Base-by-base conservation (phyloP, 2,113 vertebrate genomes). In the Paracanthobrama guichenoti region DNA sequence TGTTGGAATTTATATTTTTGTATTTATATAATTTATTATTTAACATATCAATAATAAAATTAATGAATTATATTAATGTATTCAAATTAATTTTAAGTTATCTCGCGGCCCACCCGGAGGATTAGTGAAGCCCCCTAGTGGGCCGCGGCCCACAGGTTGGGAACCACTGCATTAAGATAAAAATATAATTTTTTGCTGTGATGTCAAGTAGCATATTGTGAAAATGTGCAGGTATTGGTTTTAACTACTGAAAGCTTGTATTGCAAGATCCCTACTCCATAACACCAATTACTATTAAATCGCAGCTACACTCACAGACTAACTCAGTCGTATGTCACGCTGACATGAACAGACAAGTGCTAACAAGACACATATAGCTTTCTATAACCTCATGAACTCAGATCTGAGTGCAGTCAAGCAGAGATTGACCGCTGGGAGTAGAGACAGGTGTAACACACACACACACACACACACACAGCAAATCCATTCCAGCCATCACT, bases 311-410 rank as follows among this genome's bases (percentile, higher is more conserved):
- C 35, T 22, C 35, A 73, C n/a, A 44, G n/a, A 8, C 48, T 31
- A 20, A 16, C 22, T 53, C 73, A 53, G 73, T 75, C 26, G 11
- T 22, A 50, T 80, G 18, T 67, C 11, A 50, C 12, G 2, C 24
- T 71, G 80, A 71, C 66, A 39, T 16, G 22, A 71, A 69, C 28
- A 82, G 79, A 72, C 66, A 82, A 42, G 64, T 57, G 48, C 80
- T 72, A 82, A 82, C 80, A 72, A 82, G 80, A 53, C 66, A 20
- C 20, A 1, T 26, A 82, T 55, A 53, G 13, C 48, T 35, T 57
- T 35, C 66, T 42, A 10, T 69, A 69, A 53, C 26, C 44, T 78
- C 26, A 12, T 57, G 75, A 78, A 78, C 75, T 55, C 73, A 79
- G 35, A 79, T n/a, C 75, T 50, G 44, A 48, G 42, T 80, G 26